Base-by-base conservation (phyloP, 2,888 invertebrate species). In the Synergus itoensis region DNA sequence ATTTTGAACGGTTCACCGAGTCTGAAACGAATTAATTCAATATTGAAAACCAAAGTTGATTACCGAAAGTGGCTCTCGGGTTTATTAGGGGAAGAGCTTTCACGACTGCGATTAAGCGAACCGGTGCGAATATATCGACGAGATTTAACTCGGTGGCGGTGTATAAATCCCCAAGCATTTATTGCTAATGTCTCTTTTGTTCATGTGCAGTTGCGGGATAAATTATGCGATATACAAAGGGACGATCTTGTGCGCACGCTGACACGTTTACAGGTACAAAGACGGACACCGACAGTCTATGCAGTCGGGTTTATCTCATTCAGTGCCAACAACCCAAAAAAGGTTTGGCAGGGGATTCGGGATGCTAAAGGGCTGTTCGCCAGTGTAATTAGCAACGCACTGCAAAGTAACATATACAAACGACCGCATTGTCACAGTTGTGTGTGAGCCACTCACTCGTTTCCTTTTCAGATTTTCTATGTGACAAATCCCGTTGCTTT, bases 331-430 rank as follows among this genome's bases (percentile, higher is more conserved):
- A 65, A 75, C n/a, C 79, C 41, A 45, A 80, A 82, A 36, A 81
- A 79, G 79, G 82, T 80, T 82, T 73, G 57, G 63, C 77, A 63
- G 64, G 36, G 53, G n/a, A 40, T 73, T 73, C 40, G 53, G 53
- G 77, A 28, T 57, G 77, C 60, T 80, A 79, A 81, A 64, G 77
- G 79, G 79, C 79, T 82, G 81, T 80, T 81, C 79, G 83, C 81
- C 79, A 84, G 80, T 86, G 88, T 89, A 89, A 90, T 90, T 89
- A 89, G 87, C 85, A 84, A 84, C 84, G 84, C 81, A 83, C 84
- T 86, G 86, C 86, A 85, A 86, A 87, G 87, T 87, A 28, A 28
- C 28, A 28, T 28, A 28, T 28, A 87, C 87, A 88, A 88, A 89
- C 85, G 87, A 81, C 79, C 81, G 82, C 82, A 84, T 86, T 86